Evolutionary conservation across 2,888 invertebrate genomes (phyloP).

Genomic region (Drosophila ezoana): DNA sequence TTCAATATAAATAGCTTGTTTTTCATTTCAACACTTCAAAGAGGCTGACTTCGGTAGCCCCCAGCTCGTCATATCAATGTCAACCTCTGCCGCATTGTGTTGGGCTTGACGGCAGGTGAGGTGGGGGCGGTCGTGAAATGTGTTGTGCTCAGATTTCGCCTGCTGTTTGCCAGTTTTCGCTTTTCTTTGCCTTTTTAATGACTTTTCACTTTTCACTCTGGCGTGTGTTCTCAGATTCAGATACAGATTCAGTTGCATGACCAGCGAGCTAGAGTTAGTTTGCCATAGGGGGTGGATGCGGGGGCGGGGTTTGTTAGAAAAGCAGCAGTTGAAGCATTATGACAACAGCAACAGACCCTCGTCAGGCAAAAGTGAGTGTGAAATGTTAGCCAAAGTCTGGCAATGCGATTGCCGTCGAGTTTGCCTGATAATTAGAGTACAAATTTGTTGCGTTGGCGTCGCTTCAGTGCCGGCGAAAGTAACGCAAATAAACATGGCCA

Average conservation of each 20-base stretch:
- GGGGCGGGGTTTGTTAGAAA: slow-evolving; percentile 13
- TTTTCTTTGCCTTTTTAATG: slow-evolving; percentile 70
- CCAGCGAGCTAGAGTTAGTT: slow-evolving; percentile 20
- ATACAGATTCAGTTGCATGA: slow-evolving; percentile 59
- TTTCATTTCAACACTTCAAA: slow-evolving; percentile 26
- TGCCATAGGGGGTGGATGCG: background rate
- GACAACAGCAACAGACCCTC: slow-evolving; percentile 57
- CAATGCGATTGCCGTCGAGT: slow-evolving; percentile 18
- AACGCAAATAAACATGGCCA: slow-evolving; percentile 41
- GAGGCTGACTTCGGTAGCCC: slow-evolving; percentile 12
- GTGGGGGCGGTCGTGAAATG: slow-evolving; percentile 9
- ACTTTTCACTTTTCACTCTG: slow-evolving; percentile 74
- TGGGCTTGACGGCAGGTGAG: background rate
- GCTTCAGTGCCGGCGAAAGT: slow-evolving; percentile 77
- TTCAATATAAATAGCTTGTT: slow-evolving; percentile 22
- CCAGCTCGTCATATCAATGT: slow-evolving; percentile 57
- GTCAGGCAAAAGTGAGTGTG: slow-evolving; percentile 72
- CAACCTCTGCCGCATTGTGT: slow-evolving; percentile 28
- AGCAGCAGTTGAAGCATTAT: slow-evolving; percentile 57
- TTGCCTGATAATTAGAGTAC: slow-evolving; percentile 71
- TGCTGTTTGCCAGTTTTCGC: slow-evolving; percentile 71
- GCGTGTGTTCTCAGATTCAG: slow-evolving; percentile 67
- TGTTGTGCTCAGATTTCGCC: slow-evolving; percentile 65
- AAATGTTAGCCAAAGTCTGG: slow-evolving; percentile 51
- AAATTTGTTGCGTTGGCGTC: slow-evolving; percentile 65